Percentiles rank a stretch among this genome's conserved stretches.
These are phyloP conservation scores for Myotis pilosus DNA, from an alignment of 2,797 vertebrate species.

Conservation along the genomic window DNA sequence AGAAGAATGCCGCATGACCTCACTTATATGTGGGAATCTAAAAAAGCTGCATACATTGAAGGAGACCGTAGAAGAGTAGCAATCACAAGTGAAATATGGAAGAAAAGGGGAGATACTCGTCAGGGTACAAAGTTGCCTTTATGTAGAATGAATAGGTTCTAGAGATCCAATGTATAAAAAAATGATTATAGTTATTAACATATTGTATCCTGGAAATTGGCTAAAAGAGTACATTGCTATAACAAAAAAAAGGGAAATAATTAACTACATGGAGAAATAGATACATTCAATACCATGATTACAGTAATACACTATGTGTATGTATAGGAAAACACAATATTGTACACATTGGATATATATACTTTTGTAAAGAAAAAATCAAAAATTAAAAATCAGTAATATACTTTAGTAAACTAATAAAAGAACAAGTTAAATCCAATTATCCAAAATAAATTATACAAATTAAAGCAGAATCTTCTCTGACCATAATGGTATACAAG, in stretches of 20 bases:
- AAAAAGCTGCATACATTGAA: not conserved
- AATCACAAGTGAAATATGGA: not conserved
- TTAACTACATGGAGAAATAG: not conserved
- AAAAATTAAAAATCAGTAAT: not conserved
- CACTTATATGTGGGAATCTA: not conserved
- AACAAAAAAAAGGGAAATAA: not conserved
- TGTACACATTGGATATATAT: not conserved
- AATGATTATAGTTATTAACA: not conserved
- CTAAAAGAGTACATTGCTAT: not conserved
- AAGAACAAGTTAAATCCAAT: not conserved
- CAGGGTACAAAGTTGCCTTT: no score
- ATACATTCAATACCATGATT: not conserved
- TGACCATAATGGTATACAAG: not conserved
- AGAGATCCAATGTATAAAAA: not conserved
- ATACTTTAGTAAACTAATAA: not conserved
- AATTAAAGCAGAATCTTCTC: not conserved
- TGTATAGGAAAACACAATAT: not conserved
- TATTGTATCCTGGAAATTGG: not conserved
- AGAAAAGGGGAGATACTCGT: rapidly evolving
- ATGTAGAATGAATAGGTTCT: not conserved
- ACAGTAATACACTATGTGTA: not conserved
- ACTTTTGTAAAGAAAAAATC: not conserved
- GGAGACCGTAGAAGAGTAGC: not conserved
- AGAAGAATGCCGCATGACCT: not conserved
- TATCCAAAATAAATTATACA: not conserved